Evolutionary conservation across 1,140 invertebrate genomes (phyloP).

Genomic region (Grapholita molesta): DNA sequence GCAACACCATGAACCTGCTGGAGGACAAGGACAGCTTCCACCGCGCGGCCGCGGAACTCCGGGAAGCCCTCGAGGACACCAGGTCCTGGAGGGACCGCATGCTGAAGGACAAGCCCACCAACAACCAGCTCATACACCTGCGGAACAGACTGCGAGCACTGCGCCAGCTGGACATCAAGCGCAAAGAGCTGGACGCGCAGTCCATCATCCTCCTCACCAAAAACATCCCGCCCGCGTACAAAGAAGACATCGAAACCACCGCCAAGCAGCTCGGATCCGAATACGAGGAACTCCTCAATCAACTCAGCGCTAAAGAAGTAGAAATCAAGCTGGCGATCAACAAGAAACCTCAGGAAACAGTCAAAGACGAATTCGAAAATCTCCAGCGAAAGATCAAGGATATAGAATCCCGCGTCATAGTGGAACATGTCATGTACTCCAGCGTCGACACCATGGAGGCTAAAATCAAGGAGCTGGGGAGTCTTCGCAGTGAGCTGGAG

Average conservation of each 20-base stretch:
- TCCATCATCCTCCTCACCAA: constrained; percentile 59
- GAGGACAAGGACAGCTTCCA: constrained; percentile 61
- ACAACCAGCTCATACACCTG: constrained; percentile 64
- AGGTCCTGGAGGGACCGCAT: constrained; percentile 55
- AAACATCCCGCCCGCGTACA: constrained; percentile 45
- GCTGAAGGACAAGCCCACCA: constrained; percentile 43
- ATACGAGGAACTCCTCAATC: constrained; percentile 43
- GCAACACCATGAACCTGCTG: constrained; percentile 57
- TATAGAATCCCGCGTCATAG: constrained; percentile 59
- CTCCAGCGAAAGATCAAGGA: constrained; percentile 46
- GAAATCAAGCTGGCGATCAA: constrained; percentile 45
- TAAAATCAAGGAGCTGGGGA: constrained; percentile 60
- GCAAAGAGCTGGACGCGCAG: constrained; percentile 57
- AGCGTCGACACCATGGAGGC: constrained; percentile 58
- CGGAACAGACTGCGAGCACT: constrained; percentile 54
- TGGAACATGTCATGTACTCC: constrained; percentile 77
- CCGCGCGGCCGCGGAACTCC: constrained; percentile 42
- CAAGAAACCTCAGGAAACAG: constrained; percentile 30
- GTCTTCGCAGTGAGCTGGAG: constrained; percentile 58
- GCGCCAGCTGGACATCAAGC: constrained; percentile 57
- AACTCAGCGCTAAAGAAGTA: constrained; percentile 40
- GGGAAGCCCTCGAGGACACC: constrained; percentile 50
- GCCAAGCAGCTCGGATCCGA: constrained; percentile 48
- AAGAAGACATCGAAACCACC: constrained; percentile 52
- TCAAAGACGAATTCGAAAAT: constrained; percentile 41